Conservation (phyloP, 2,888 invertebrate species). For the Merodon equestris region DNA sequence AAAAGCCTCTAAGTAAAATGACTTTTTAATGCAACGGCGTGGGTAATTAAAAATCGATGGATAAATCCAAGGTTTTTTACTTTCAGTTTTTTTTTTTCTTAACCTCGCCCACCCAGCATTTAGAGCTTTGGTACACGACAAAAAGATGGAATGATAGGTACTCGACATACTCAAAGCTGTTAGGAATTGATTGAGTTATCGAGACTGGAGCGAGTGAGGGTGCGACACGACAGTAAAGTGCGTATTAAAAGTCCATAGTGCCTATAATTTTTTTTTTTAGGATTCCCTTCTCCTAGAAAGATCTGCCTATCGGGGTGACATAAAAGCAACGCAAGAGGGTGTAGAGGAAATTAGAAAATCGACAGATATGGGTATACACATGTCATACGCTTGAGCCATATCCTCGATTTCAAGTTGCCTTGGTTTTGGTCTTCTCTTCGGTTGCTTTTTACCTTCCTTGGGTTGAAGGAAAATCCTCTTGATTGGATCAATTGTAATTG, state of each 20-base stretch:
- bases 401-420: too few relatives aligned
- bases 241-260: conserved; percentile 59
- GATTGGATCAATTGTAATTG: conserved; percentile 68
- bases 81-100: neutral
- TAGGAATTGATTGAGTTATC: conserved; percentile 58
- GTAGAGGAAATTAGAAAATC: neutral
- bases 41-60: conserved; percentile 53
- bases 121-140: too few relatives aligned
- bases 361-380: too few relatives aligned
- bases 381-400: too few relatives aligned
- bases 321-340: conserved; percentile 10
- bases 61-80: conserved; percentile 25
- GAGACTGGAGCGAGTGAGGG: neutral
- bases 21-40: conserved; percentile 21
- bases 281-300: neutral
- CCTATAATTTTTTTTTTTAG: conserved; percentile 31
- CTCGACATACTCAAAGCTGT: conserved; percentile 23
- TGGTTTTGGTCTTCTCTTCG: too few relatives aligned
- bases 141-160: conserved; percentile 21
- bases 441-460: neutral
- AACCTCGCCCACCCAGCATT: too few relatives aligned
- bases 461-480: conserved; percentile 51
- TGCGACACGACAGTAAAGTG: conserved; percentile 41
- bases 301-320: conserved; percentile 10
- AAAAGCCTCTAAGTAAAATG: conserved; percentile 18